These are phyloP conservation scores for Greenwoodochromis staneri DNA, from an alignment of 2,113 vertebrate genomes.

Conservation along the genomic window DNA sequence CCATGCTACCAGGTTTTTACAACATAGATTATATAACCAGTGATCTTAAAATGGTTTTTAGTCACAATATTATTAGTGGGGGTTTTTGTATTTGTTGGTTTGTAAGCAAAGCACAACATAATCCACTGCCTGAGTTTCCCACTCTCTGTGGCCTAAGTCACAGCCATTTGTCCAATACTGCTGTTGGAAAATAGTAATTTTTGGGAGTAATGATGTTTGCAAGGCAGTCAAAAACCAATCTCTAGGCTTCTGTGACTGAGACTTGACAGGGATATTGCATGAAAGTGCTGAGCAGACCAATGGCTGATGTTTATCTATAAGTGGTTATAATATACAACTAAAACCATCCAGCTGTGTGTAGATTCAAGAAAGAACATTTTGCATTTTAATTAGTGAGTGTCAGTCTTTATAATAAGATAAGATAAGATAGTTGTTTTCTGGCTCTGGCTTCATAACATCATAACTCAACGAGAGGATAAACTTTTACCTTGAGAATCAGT, in stretches of 20 bases:
- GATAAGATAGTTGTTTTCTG: not conserved
- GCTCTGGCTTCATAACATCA: not conserved
- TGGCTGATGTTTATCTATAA: not conserved
- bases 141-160: not conserved
- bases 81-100: accelerated
- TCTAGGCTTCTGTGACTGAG: not conserved
- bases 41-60: not conserved
- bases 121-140: not conserved
- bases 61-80: not conserved
- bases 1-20: not conserved
- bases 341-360: not conserved
- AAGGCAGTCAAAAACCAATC: not conserved
- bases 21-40: not conserved
- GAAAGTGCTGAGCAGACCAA: not conserved
- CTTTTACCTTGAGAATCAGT: not conserved
- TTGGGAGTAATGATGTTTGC: not conserved
- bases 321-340: not conserved
- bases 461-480: not conserved
- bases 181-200: not conserved
- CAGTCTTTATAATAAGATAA: not conserved
- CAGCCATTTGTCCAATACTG: not conserved
- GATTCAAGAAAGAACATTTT: not conserved
- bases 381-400: not conserved
- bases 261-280: not conserved
- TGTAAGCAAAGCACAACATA: not conserved